These are phyloP conservation scores for Drosophila anceps DNA, from an alignment of 2,888 invertebrate species.

Conservation along the genomic window DNA sequence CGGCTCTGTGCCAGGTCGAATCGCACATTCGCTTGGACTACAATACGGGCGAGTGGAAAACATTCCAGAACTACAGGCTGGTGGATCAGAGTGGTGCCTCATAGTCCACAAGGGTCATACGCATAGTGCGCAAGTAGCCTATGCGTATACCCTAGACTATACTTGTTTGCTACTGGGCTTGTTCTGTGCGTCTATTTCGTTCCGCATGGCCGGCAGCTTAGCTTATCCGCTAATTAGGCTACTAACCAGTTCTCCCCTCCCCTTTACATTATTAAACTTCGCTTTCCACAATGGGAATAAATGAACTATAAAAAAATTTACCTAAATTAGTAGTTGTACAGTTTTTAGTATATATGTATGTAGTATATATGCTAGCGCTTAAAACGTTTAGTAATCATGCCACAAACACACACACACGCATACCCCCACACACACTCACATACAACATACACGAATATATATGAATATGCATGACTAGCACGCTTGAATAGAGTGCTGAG, in stretches of 20 bases:
- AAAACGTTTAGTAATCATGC: conserved; percentile 65
- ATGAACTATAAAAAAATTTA: conserved; percentile 74
- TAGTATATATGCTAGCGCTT: conserved; percentile 69
- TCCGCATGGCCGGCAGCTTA: conserved; percentile 44
- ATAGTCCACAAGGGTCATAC: conserved; percentile 77
- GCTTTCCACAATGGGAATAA: conserved; percentile 49
- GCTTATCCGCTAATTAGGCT: conserved; percentile 63
- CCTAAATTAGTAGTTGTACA: conserved; percentile 77
- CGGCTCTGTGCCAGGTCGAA: conserved; percentile 88
- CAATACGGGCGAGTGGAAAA: conserved; percentile 98
- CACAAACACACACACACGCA: conserved; percentile 29
- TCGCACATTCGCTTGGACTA: conserved; percentile 99
- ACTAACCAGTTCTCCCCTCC: conserved; percentile 29
- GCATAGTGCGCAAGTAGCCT: conserved; percentile 64
- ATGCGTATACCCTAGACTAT: conserved; percentile 51
- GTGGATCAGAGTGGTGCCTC: conserved; percentile 86
- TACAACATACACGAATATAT: conserved; percentile 15
- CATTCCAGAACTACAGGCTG: conserved; percentile 95
- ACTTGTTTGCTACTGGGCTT: conserved; percentile 18
- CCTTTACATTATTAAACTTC: conserved; percentile 2
- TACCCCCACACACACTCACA: conserved; percentile 9
- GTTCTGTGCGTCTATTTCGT: conserved; percentile 33
- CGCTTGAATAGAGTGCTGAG: conserved; percentile 56
- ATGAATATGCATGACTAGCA: conserved; percentile 36
- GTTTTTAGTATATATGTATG: conserved; percentile 67